Evolutionary conservation across 2,888 invertebrate genomes (phyloP).

Genomic region (Stegophylla sp.): DNA sequence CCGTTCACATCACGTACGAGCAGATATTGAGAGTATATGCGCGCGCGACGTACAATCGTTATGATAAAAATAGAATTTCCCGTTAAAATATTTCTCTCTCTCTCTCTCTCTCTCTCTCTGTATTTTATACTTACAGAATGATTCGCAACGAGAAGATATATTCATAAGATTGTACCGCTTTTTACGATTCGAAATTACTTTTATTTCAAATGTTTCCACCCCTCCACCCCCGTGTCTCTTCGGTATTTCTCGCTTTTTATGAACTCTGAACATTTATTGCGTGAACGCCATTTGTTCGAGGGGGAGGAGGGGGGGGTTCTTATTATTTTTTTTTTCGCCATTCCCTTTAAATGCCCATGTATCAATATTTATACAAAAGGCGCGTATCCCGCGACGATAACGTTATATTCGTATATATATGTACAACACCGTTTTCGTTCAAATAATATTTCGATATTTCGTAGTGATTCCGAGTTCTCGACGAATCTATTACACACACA

Average conservation of each 20-base stretch:
- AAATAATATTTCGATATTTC: background rate
- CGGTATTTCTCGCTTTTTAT: background rate
- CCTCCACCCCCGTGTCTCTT: background rate
- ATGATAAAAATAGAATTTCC: slow-evolving; percentile 26
- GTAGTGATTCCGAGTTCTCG: background rate
- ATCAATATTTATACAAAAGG: background rate
- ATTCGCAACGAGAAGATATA: background rate
- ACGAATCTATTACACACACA: background rate
- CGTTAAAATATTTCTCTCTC: slow-evolving; percentile 26
- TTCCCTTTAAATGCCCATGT: background rate
- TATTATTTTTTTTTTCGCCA: background rate
- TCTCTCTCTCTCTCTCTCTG: background rate
- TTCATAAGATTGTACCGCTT: slow-evolving; percentile 2
- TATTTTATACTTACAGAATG: background rate
- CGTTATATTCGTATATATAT: too few species aligned
- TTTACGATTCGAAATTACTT: slow-evolving; percentile 9
- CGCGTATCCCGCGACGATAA: background rate
- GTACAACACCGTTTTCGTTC: too few species aligned
- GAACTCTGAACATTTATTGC: background rate
- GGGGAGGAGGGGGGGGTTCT: too few species aligned
- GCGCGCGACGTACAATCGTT: slow-evolving; percentile 15
- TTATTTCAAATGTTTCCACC: background rate
- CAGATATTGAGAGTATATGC: background rate
- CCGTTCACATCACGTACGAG: slow-evolving; percentile 37
- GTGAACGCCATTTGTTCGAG: background rate